These are phyloP conservation scores for Willisornis vidua DNA, from an alignment of 2,113 vertebrate species.

Conservation along the genomic window DNA sequence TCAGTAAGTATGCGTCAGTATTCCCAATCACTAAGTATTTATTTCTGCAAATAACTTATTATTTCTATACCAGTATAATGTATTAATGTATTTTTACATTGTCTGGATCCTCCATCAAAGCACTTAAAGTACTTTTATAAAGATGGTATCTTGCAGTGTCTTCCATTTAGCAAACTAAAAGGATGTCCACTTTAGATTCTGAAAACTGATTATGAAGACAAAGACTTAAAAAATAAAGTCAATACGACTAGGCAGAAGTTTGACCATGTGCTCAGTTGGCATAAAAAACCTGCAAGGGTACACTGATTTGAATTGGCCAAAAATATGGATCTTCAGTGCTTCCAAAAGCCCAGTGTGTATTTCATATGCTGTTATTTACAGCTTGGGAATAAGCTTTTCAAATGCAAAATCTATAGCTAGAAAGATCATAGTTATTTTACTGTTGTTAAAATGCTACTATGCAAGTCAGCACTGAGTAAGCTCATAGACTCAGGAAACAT, in stretches of 20 bases:
- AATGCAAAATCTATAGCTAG: slow-evolving; percentile 29
- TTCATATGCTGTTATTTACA: slow-evolving; percentile 15
- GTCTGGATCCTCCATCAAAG: background rate
- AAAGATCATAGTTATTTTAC: slow-evolving; percentile 6
- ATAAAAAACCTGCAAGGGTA: background rate
- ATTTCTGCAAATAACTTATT: background rate
- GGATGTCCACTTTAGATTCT: background rate
- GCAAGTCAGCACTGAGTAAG: slow-evolving; percentile 15
- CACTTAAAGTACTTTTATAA: background rate
- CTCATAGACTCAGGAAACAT: background rate
- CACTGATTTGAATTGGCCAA: background rate
- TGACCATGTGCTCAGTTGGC: background rate
- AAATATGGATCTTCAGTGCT: slow-evolving; percentile 1
- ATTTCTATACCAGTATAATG: background rate
- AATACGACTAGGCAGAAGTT: background rate
- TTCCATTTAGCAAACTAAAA: background rate
- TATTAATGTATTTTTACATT: background rate
- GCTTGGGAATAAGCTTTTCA: slow-evolving; percentile 14
- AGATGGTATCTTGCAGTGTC: background rate
- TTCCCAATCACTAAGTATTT: background rate
- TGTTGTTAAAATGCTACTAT: slow-evolving; percentile 4
- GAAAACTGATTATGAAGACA: background rate
- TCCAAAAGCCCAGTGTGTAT: background rate
- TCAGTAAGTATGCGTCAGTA: background rate
- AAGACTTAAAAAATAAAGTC: background rate